Percentiles rank a stretch among this genome's conserved stretches.
phyloP scores from a whole-genome alignment of 2,797 vertebrate species.

The Falco biarmicus region DNA sequence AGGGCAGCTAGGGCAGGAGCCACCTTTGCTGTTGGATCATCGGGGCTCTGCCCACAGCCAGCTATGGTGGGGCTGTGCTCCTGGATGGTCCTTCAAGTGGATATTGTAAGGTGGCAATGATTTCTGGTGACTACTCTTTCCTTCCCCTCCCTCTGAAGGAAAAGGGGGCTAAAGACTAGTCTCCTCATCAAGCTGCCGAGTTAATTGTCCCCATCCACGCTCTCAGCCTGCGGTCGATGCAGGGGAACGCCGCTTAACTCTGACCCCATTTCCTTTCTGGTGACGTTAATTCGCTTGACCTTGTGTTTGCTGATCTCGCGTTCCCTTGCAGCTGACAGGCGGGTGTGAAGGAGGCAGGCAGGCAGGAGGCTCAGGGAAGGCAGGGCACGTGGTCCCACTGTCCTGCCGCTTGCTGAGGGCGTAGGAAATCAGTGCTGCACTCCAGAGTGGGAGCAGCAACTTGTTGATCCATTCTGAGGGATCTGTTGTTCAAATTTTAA shows the following conservation, averaged over 20 bases:
- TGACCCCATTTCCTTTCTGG: constrained; percentile 7
- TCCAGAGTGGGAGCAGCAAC: neutral
- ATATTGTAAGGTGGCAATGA: neutral
- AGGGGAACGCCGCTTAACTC: neutral
- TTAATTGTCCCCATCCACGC: neutral
- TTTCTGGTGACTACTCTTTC: neutral
- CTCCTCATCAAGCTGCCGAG: constrained; percentile 1
- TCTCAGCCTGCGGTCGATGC: neutral
- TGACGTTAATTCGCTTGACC: constrained; percentile 4
- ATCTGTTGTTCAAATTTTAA: accelerated
- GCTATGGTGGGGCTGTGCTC: neutral
- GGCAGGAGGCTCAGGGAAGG: neutral
- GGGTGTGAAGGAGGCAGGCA: neutral
- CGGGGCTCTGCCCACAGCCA: accelerated
- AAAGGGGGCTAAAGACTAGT: neutral
- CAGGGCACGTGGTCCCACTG: neutral
- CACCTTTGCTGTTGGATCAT: accelerated
- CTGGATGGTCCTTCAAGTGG: neutral
- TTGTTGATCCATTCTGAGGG: accelerated
- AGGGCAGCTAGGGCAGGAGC: neutral
- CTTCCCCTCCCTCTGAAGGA: neutral
- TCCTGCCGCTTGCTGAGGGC: accelerated
- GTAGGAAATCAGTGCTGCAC: accelerated
- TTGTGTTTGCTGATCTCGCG: neutral
- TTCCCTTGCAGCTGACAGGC: neutral